A percentile compares a stretch with the other conserved stretches of the same genome.
Evolutionary conservation across 2,888 invertebrate genomes (phyloP).

Genomic region (Folsomia candida): DNA sequence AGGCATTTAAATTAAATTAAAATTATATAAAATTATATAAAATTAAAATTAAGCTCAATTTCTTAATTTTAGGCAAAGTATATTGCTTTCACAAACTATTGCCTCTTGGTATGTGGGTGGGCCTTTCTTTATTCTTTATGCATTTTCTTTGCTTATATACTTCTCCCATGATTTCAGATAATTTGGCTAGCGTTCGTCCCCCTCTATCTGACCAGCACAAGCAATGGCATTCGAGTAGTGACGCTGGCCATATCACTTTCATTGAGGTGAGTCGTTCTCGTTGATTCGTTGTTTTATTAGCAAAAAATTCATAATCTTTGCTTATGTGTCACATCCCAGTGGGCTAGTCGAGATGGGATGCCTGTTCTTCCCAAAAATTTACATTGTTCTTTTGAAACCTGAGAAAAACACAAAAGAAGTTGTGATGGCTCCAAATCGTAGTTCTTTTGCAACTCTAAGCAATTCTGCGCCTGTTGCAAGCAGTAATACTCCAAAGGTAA

Average conservation of each 20-base stretch:
- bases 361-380: constrained; percentile 60
- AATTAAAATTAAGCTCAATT: no score
- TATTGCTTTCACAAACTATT: constrained; percentile 61
- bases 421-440: constrained; percentile 57
- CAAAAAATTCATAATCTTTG: not conserved
- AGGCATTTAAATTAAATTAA: no score
- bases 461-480: constrained; percentile 32
- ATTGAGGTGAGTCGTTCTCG: constrained; percentile 52
- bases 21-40: no score
- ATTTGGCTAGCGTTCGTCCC: constrained; percentile 62
- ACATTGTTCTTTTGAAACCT: constrained; percentile 60
- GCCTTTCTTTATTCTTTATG: no score
- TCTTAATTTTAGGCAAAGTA: no score
- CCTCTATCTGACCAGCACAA: constrained; percentile 58
- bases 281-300: not conserved
- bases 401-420: constrained; percentile 62
- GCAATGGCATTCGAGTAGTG: constrained; percentile 57
- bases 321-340: constrained; percentile 48
- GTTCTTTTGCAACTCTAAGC: constrained; percentile 51
- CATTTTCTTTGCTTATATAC: no score
- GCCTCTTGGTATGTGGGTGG: no score
- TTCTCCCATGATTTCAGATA: constrained; percentile 52
- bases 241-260: constrained; percentile 60
- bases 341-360: constrained; percentile 60
- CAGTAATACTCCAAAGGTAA: constrained; percentile 20